These are phyloP conservation scores for Orientallactaga sibirica DNA, from an alignment of 2,797 vertebrate species.

Conservation along the genomic window DNA sequence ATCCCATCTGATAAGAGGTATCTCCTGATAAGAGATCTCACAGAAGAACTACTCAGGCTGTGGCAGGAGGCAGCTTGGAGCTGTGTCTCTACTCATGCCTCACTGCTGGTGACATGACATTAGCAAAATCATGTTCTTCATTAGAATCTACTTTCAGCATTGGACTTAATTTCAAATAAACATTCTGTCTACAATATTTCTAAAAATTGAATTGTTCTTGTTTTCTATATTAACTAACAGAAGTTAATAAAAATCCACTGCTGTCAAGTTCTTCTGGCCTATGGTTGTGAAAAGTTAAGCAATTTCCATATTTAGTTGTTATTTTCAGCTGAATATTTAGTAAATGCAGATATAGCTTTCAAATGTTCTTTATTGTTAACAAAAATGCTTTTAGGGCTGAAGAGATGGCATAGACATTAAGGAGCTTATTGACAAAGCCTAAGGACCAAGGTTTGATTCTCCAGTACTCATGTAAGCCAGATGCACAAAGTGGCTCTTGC, in stretches of 20 bases:
- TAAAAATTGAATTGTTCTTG: background rate
- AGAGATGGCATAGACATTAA: too few relatives aligned
- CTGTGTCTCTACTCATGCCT: background rate
- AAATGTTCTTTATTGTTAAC: background rate
- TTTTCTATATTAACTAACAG: constrained; percentile 4
- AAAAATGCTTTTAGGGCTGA: too few relatives aligned
- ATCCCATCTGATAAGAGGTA: too few relatives aligned
- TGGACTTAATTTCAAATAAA: constrained; percentile 28
- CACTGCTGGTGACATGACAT: background rate
- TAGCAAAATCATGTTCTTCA: background rate
- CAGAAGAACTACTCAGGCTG: background rate
- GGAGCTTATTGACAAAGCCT: too few relatives aligned
- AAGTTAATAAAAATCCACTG: constrained; percentile 35
- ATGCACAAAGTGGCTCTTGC: too few relatives aligned
- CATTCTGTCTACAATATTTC: background rate
- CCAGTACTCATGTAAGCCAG: too few relatives aligned
- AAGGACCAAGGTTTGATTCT: too few relatives aligned
- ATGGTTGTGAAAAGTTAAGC: constrained; percentile 8
- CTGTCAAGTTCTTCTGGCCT: background rate
- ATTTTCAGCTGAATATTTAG: constrained; percentile 36
- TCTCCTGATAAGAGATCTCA: background rate
- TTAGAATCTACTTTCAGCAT: background rate
- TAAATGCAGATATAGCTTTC: background rate
- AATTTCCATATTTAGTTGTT: constrained; percentile 9
- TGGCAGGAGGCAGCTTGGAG: too few relatives aligned